These are phyloP conservation scores for Eupsilia transversa DNA, from an alignment of 2,888 invertebrate species.

Conservation along the genomic window DNA sequence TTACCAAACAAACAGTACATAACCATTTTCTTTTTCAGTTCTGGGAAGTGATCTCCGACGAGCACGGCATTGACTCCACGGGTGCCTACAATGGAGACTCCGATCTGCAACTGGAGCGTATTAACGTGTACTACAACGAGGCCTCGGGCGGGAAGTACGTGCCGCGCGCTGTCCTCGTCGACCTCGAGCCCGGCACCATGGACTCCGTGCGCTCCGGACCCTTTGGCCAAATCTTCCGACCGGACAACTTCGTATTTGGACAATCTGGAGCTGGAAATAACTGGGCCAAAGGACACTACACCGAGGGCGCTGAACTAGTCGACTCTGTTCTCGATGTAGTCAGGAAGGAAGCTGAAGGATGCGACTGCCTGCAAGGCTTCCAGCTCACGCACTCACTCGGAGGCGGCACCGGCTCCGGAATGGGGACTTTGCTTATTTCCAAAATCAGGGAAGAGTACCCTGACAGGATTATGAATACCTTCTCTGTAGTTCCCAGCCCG, in stretches of 20 bases:
- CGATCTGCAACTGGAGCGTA: constrained; percentile 93
- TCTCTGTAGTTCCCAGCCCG: constrained; percentile 93
- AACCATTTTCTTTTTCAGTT: constrained; percentile 76
- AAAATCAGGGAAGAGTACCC: constrained; percentile 94
- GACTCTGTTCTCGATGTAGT: constrained; percentile 91
- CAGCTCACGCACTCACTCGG: constrained; percentile 93
- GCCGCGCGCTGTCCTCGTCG: constrained; percentile 83
- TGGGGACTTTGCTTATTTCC: constrained; percentile 93
- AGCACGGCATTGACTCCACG: constrained; percentile 84
- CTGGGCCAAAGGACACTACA: constrained; percentile 93
- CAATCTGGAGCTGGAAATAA: constrained; percentile 91
- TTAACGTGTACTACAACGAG: constrained; percentile 94
- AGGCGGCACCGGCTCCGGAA: constrained; percentile 94
- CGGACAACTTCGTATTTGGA: constrained; percentile 93
- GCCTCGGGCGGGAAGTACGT: constrained; percentile 89
- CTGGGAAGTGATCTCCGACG: constrained; percentile 86
- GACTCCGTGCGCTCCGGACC: constrained; percentile 93
- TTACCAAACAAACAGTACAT: not conserved
- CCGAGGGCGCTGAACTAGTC: constrained; percentile 92
- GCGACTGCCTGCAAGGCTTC: constrained; percentile 92
- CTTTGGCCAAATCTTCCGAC: constrained; percentile 93
- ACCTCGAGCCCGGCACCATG: constrained; percentile 89
- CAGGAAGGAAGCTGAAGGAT: constrained; percentile 91
- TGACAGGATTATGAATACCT: constrained; percentile 93
- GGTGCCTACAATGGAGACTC: constrained; percentile 92